Conservation (phyloP, 1,140 invertebrate genomes). For the Hirudo medicinalis region DNA sequence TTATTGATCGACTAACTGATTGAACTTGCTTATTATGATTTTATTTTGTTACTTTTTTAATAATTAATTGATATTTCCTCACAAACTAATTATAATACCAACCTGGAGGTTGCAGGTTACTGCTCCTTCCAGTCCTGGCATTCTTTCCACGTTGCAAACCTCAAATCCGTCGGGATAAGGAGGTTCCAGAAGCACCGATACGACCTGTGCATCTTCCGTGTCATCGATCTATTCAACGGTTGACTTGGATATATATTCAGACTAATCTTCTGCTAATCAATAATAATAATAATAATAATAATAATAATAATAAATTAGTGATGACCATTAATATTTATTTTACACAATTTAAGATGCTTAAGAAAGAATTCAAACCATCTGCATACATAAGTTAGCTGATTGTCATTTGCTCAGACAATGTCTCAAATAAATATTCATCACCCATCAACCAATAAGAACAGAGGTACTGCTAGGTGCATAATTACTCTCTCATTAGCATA, state of each 20-base stretch:
- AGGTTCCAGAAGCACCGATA: constrained; percentile 61
- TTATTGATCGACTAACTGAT: no score
- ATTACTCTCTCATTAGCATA: no score
- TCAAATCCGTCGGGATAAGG: constrained; percentile 64
- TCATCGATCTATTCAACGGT: constrained; percentile 57
- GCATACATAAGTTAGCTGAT: no score
- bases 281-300: no score
- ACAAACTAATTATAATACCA: no score
- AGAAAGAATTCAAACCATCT: no score
- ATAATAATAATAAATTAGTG: constrained; percentile 12
- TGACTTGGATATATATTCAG: no score
- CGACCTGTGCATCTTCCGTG: constrained; percentile 66
- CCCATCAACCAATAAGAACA: no score
- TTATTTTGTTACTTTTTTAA: background rate
- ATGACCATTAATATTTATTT: background rate
- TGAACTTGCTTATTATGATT: background rate
- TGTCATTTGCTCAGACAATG: background rate
- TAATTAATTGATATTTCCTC: background rate
- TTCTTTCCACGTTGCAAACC: constrained; percentile 66
- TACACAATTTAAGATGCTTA: background rate
- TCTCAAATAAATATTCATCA: no score
- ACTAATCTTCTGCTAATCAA: no score
- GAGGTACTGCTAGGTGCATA: no score
- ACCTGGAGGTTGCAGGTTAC: constrained; percentile 54
- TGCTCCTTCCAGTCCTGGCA: constrained; percentile 51